phyloP scores from a whole-genome alignment of 2,888 invertebrate genomes.

The Neoascia interrupta region DNA sequence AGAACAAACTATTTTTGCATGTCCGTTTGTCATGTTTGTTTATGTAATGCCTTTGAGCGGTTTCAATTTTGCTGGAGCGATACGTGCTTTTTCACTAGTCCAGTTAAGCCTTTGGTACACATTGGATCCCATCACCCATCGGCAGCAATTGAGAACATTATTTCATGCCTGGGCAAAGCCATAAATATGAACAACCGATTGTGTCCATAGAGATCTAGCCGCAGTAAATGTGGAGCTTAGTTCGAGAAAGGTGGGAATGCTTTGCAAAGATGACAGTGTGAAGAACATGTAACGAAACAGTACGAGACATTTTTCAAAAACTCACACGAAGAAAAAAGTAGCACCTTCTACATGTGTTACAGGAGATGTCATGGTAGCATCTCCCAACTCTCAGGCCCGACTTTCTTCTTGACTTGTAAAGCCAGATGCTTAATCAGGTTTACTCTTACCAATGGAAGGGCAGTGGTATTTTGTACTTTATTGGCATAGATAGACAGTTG shows the following conservation, averaged over 20 bases:
- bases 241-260: slow-evolving; percentile 7
- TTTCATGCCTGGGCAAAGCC: slow-evolving; percentile 51
- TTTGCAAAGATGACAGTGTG: slow-evolving; percentile 20
- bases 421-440: no score
- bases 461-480: no score
- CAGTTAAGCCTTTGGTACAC: slow-evolving; percentile 1
- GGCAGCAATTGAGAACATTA: slow-evolving; percentile 53
- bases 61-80: slow-evolving; percentile 9
- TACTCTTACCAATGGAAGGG: no score
- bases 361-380: no score
- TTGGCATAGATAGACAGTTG: no score
- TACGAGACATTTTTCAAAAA: neutral
- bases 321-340: no score
- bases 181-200: slow-evolving; percentile 44
- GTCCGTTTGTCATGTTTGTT: slow-evolving; percentile 38
- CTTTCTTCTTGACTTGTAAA: no score
- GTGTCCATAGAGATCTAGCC: neutral
- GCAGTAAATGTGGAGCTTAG: neutral
- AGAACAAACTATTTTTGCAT: neutral
- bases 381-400: no score
- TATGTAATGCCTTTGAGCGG: slow-evolving; percentile 38
- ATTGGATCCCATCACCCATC: slow-evolving; percentile 22
- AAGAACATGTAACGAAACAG: neutral
- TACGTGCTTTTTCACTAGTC: slow-evolving; percentile 28
- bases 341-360: no score